A percentile compares a stretch with the other conserved stretches of the same genome.
phyloP scores from a whole-genome alignment of 2,113 vertebrate genomes.

The Malurus melanocephalus region DNA sequence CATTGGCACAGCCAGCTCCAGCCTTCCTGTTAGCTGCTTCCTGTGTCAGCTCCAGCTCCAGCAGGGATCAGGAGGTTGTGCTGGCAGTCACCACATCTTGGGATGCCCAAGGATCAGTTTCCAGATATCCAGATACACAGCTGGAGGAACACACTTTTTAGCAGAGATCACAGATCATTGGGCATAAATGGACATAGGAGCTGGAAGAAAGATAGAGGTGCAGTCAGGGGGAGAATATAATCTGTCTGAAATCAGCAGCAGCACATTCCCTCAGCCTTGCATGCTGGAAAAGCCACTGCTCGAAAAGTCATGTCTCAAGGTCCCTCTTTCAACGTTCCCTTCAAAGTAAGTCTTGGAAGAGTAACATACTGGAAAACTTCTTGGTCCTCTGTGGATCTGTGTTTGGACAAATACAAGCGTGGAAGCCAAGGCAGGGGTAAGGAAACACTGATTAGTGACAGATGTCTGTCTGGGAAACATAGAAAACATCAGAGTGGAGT shows the following conservation, averaged over 20 bases:
- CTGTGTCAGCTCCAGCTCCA: not conserved
- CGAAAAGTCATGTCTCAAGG: not conserved
- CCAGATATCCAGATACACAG: not conserved
- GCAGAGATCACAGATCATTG: not conserved
- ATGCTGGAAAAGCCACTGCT: not conserved
- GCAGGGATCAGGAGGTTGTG: not conserved
- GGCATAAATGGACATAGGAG: not conserved
- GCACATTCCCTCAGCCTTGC: accelerated
- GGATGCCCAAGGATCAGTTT: not conserved
- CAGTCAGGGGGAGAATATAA: not conserved
- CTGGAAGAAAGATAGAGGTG: not conserved
- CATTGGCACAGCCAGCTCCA: not conserved
- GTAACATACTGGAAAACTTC: not conserved
- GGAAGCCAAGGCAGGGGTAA: not conserved
- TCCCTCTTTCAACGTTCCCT: not conserved
- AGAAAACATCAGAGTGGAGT: not conserved
- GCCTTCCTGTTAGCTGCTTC: not conserved
- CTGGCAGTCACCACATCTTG: accelerated
- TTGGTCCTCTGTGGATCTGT: not conserved
- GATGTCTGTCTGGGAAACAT: not conserved
- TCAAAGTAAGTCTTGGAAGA: not conserved
- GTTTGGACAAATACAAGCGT: not conserved
- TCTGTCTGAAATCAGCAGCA: not conserved
- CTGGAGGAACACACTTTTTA: not conserved
- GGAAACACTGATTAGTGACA: not conserved